Evolutionary conservation across 2,797 vertebrate genomes (phyloP), one percentile per base, ranked within the genome.

Genomic region (Peromyscus attwateri): DNA sequence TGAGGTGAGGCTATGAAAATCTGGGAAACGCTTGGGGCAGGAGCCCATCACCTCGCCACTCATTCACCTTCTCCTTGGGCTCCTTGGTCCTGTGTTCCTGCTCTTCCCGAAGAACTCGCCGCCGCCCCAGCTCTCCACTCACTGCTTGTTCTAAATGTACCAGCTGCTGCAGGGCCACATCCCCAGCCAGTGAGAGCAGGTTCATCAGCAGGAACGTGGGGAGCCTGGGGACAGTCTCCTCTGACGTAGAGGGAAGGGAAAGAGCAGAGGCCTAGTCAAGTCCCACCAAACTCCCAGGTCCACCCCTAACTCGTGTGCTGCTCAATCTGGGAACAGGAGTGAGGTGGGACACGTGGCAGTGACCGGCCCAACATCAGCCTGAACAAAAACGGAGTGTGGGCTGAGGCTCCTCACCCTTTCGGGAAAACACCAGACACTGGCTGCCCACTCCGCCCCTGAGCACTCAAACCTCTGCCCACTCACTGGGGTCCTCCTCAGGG

Each of bases 91-190:
- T 97, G 96, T 98, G 96, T 97, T 98, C 98, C 91, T 98, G 98
- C 80, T 99, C 99, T 46, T 99, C 99, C 0, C 95, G 99, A 85
- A 99, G 99, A 52, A 99, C 94, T 80, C 99, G 99, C 93, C 99
- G 99, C 92, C 99, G 99, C 96, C 99, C 98, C 31, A 99, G 99
- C 98, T 99, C 99, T 8, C 99, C 34, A 0, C 99, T 99, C 98
- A 99, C 99, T 0, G 99, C 99, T 96, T 99, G 98, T 97, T 99
- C 99, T 97, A 99, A 98, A 97, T 99, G 99, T 1, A 98, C 99
- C 87, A 99, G 98, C 98, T 99, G 99, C 98, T 99, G 99, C 97
- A 99, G 98, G 29, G 99, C 99, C 98, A 99, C 99, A 14, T 99
- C 98, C 91, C 99, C 99, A 95, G 99, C 99, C 80, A 99, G 98